A percentile compares a stretch with the other conserved stretches of the same genome.
Evolutionary conservation across 2,113 vertebrate species (phyloP).

Genomic region (Tinamus guttatus): DNA sequence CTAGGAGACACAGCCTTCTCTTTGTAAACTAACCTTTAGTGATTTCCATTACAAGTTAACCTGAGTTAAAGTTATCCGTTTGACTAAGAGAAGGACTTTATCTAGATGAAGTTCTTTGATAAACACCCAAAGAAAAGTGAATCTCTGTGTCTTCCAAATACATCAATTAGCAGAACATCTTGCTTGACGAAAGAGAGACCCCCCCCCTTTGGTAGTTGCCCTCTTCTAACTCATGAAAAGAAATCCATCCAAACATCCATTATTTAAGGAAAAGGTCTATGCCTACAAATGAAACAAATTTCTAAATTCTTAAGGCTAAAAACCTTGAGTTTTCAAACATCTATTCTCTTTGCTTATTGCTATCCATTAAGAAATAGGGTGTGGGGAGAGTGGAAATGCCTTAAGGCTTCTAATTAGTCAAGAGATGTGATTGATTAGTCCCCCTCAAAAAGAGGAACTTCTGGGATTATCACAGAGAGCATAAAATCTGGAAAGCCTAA

Average conservation of each 20-base stretch:
- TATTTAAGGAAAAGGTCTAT: not conserved
- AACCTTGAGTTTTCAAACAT: not conserved
- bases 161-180: not conserved
- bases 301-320: not conserved
- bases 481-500: not conserved
- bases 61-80: not conserved
- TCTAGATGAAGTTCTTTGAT: not conserved
- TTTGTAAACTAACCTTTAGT: not conserved
- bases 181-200: not conserved
- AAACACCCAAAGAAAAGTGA: not conserved
- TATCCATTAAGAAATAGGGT: not conserved
- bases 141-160: not conserved
- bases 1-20: not conserved
- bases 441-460: not conserved
- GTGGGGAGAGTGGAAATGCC: accelerated
- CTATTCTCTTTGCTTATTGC: not conserved
- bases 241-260: not conserved
- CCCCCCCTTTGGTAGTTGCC: not conserved
- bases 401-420: not conserved
- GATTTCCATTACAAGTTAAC: not conserved
- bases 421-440: not conserved
- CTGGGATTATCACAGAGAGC: not conserved
- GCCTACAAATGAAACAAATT: not conserved
- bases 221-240: not conserved
- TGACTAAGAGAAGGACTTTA: not conserved